Percentiles rank a stretch among this genome's conserved stretches.
phyloP scores from a whole-genome alignment of 1,140 invertebrate species.

The Brachionus sp. region DNA sequence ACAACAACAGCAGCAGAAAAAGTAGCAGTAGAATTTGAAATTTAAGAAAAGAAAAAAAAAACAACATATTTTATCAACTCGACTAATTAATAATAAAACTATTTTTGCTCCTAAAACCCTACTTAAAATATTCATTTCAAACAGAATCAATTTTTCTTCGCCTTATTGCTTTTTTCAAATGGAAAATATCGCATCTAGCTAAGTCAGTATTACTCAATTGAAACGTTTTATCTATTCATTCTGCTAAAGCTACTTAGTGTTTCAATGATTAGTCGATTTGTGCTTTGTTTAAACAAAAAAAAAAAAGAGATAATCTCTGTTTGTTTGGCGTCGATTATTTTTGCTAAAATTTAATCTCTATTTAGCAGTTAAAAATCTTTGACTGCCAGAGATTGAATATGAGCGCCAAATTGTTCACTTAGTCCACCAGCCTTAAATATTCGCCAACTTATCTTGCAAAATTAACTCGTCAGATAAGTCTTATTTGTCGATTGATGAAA shows the following conservation, averaged over 20 bases:
- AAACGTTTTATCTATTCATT: not conserved
- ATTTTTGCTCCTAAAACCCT: not conserved
- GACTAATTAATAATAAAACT: constrained; percentile 32
- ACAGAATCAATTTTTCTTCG: constrained; percentile 11
- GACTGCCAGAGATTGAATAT: no score
- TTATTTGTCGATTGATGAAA: no score
- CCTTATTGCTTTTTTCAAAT: not conserved
- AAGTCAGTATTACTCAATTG: not conserved
- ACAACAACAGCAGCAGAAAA: not conserved
- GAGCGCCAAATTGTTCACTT: no score
- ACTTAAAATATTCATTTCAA: constrained; percentile 11
- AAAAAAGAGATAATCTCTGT: not conserved
- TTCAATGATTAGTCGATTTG: not conserved
- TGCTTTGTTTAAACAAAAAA: not conserved
- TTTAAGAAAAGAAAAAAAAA: constrained; percentile 27
- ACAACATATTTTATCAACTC: constrained; percentile 40
- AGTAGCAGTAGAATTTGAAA: not conserved
- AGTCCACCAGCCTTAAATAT: no score
- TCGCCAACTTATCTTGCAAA: no score
- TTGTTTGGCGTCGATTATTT: not conserved
- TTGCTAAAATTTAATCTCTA: not conserved
- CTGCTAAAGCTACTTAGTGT: not conserved
- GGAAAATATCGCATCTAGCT: not conserved
- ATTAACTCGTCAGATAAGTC: no score
- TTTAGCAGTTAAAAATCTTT: no score